These are phyloP conservation scores for Rhodinocichla rosea DNA, from an alignment of 2,113 vertebrate species.

Conservation along the genomic window DNA sequence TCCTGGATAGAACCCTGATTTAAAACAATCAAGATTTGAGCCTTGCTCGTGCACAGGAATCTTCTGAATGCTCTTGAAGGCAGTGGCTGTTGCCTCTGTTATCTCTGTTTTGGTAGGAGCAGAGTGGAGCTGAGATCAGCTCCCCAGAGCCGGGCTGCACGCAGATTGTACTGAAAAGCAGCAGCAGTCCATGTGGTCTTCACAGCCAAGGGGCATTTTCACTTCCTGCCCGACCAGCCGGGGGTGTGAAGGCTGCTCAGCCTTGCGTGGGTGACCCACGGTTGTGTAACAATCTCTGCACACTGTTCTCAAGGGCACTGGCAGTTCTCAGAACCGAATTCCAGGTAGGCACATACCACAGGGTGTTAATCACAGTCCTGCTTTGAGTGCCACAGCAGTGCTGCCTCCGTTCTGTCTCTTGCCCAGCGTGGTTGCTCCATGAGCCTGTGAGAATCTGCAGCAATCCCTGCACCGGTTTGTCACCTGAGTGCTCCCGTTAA, in stretches of 20 bases:
- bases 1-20: background rate
- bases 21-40: background rate
- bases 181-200: background rate
- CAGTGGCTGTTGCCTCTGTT: background rate
- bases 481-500: background rate
- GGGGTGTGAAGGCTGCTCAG: background rate
- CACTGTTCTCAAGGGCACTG: background rate
- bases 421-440: background rate
- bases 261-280: background rate
- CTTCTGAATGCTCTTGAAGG: background rate
- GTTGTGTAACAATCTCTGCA: background rate
- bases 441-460: background rate
- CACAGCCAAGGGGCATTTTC: background rate
- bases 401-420: background rate
- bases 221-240: background rate
- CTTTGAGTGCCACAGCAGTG: background rate
- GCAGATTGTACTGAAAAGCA: background rate
- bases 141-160: background rate
- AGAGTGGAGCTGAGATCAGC: background rate
- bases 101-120: background rate
- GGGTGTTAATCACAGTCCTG: background rate
- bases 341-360: background rate
- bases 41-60: background rate
- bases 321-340: background rate
- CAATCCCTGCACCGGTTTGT: background rate